Evolutionary conservation across 92 coral and sea anemone species (phyloP).

Genomic region (Pocillopora meandrina): DNA sequence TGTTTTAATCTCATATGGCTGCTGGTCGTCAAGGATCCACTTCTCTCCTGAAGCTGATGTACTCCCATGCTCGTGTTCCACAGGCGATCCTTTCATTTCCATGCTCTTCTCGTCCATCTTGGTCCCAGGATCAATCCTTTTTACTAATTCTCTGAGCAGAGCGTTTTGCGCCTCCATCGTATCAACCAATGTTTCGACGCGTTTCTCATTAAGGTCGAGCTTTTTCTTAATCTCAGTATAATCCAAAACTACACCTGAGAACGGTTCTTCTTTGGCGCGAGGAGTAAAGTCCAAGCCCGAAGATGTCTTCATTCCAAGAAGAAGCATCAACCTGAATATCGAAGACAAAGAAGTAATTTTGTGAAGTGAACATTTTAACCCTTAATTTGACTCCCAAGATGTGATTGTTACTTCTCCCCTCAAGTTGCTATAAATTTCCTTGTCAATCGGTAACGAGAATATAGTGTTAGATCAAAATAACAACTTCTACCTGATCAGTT

Average conservation of each 20-base stretch:
- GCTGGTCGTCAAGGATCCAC: constrained; percentile 13
- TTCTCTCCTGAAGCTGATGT: background rate
- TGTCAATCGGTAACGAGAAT: too few relatives aligned
- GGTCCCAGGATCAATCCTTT: constrained; percentile 63
- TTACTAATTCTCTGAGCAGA: constrained; percentile 56
- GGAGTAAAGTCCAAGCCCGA: constrained; percentile 19
- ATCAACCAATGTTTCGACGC: constrained; percentile 59
- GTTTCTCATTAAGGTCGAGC: constrained; percentile 69
- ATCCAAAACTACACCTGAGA: background rate
- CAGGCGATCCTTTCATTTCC: background rate
- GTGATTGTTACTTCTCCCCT: too few relatives aligned
- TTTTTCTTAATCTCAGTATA: constrained; percentile 49
- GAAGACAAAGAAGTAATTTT: too few relatives aligned
- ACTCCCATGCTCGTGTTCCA: background rate
- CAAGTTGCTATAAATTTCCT: too few relatives aligned
- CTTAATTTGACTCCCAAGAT: too few relatives aligned
- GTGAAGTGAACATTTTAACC: background rate
- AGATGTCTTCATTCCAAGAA: constrained; percentile 20
- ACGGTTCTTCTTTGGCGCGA: constrained; percentile 19
- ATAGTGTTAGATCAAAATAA: too few relatives aligned
- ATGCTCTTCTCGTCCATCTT: constrained; percentile 1
- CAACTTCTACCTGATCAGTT: too few relatives aligned
- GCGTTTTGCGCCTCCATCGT: constrained; percentile 63
- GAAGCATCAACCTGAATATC: constrained; percentile 14
- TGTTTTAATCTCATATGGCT: background rate